phyloP scores from a whole-genome alignment of 2,113 vertebrate genomes.

The Thunnus thynnus region DNA sequence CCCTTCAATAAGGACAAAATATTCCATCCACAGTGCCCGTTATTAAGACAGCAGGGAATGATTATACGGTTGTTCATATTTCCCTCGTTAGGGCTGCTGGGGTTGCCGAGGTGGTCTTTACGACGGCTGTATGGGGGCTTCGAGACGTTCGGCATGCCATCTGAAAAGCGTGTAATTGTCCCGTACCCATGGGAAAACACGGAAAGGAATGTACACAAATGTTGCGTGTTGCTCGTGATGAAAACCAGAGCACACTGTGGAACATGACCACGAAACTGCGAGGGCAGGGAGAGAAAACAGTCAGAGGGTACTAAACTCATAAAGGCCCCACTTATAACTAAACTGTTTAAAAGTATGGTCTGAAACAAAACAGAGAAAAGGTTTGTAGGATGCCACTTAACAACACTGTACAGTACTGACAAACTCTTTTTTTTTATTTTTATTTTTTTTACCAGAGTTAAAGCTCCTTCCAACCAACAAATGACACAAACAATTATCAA shows the following conservation, averaged over 20 bases:
- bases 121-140: conserved; percentile 20
- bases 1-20: conserved; percentile 12
- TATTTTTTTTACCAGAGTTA: too few species aligned
- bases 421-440: background rate
- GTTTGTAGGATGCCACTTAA: background rate
- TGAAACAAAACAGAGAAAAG: conserved; percentile 29
- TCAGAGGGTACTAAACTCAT: conserved; percentile 21
- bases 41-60: conserved; percentile 61
- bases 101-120: conserved; percentile 35
- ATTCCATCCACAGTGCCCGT: conserved; percentile 48
- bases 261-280: conserved; percentile 30
- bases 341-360: conserved; percentile 36
- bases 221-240: conserved; percentile 30
- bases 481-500: background rate
- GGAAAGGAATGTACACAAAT: conserved; percentile 41
- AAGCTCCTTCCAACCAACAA: conserved; percentile 15
- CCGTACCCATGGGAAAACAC: conserved; percentile 30
- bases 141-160: conserved; percentile 4
- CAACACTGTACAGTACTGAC: conserved; percentile 2
- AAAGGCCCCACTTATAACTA: background rate
- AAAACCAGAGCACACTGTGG: conserved; percentile 48
- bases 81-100: conserved; percentile 48
- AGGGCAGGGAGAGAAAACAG: conserved; percentile 21
- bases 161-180: conserved; percentile 47
- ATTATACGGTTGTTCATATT: conserved; percentile 57